Evolutionary conservation across 2,797 vertebrate genomes (phyloP).

Genomic region (Gymnocypris eckloni): DNA sequence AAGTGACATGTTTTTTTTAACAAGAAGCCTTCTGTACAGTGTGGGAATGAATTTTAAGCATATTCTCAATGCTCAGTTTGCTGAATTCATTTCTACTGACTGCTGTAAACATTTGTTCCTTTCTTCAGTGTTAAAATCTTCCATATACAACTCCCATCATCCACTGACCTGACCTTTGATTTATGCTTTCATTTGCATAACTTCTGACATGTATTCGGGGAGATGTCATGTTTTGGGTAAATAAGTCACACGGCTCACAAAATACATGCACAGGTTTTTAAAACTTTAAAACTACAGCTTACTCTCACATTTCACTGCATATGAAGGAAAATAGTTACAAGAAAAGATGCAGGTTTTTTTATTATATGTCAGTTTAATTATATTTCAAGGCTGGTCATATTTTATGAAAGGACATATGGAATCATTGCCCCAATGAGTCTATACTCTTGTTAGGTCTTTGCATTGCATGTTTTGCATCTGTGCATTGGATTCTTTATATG

Average conservation of each 20-base stretch:
- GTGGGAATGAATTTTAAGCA: conserved; percentile 15
- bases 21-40: background rate
- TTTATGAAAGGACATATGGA: background rate
- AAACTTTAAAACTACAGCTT: background rate
- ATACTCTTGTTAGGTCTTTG: background rate
- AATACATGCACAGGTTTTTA: background rate
- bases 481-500: background rate
- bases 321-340: too few species aligned
- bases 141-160: background rate
- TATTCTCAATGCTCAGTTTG: background rate
- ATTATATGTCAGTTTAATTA: background rate
- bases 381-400: background rate
- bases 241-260: conserved; percentile 12
- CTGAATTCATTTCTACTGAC: background rate
- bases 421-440: background rate
- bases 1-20: conserved; percentile 4
- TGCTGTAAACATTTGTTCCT: background rate
- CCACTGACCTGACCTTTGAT: background rate
- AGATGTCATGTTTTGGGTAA: background rate
- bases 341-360: background rate
- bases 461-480: too few species aligned
- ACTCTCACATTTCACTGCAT: background rate
- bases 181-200: background rate
- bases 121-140: background rate
- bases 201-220: background rate